Base-by-base conservation (phyloP, 2,797 vertebrate species). In the Xiphophorus birchmanni region DNA sequence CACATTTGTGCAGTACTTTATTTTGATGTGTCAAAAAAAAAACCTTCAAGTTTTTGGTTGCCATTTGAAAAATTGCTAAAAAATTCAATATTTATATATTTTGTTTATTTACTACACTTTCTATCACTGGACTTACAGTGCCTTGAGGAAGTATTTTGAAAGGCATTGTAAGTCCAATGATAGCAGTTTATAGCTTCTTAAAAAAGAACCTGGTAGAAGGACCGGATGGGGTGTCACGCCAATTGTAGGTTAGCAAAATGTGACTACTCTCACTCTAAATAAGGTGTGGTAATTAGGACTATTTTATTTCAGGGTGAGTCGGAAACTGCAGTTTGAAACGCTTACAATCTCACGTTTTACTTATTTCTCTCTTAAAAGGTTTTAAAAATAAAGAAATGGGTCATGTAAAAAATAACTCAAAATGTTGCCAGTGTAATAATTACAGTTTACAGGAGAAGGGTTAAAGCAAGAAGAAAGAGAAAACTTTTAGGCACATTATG, bases 171-270 rank as follows among this genome's bases (percentile, higher is more conserved):
- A 21, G 23, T 32, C 26, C 26, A 72, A 7, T 45, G 26, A 8
- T 45, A n/a, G 40, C 42, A 44, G 13, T 45, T 72, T 17, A 72
- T 72, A 23, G 1, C 5, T 45, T 72, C 42, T 45, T 72, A 72
- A 45, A 45, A 44, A 29, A 45, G 42, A 45, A n/a, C 42, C 12
- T 45, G 42, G 42, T 23, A n/a, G 69, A 17, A 15, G 5, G 23
- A 44, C n/a, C 83, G 82, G 82, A 86, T 91, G 79, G 86, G 74
- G 80, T 86, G 76, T 88, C 35, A 37, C 76, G 84, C 83, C 90
- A 87, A 73, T 80, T 86, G 78, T 87, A 86, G 90, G 85, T 91
- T 91, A 90, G 91, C 92, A 87, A 86, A 92, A 84, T 80, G 78
- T 23, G 21, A 67, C 77, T 79, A 54, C 79, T 76, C 52, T 83